Percentiles rank a stretch among this genome's conserved stretches.
Conservation (phyloP, 2,113 vertebrate genomes). For the Notiomystis cincta region DNA sequence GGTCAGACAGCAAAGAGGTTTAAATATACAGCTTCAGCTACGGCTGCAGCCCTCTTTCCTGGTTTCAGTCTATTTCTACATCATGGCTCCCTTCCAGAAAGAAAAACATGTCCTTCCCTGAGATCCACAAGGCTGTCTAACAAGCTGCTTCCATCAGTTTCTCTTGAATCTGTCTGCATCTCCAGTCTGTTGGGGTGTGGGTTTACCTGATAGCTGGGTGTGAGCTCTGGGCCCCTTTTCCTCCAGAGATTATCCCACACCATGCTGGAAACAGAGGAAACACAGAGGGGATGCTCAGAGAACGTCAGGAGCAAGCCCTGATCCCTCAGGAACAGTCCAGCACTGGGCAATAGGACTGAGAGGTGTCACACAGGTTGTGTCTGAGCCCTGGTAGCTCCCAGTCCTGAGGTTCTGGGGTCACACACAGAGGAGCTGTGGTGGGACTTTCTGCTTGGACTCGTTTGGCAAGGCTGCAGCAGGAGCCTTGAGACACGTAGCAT, state of each 20-base stretch:
- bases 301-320: not conserved
- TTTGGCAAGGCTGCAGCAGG: not conserved
- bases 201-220: not conserved
- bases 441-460: not conserved
- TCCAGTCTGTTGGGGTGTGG: not conserved
- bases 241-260: rapidly evolving
- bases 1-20: not conserved
- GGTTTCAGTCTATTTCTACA: conserved; percentile 12
- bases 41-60: not conserved
- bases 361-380: not conserved
- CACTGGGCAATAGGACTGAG: not conserved
- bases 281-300: not conserved
- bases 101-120: not conserved
- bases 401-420: not conserved
- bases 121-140: conserved; percentile 4
- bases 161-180: not conserved
- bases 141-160: not conserved
- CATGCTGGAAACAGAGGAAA: not conserved
- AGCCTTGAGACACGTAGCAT: not conserved
- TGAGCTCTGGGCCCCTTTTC: not conserved
- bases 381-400: not conserved
- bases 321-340: not conserved
- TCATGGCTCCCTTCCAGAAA: conserved; percentile 18
- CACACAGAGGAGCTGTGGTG: not conserved
- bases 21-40: conserved; percentile 15